Evolutionary conservation across 1,140 invertebrate genomes (phyloP), one percentile per base, ranked within the genome.

Genomic region (Cyphomyrmex costatus): DNA sequence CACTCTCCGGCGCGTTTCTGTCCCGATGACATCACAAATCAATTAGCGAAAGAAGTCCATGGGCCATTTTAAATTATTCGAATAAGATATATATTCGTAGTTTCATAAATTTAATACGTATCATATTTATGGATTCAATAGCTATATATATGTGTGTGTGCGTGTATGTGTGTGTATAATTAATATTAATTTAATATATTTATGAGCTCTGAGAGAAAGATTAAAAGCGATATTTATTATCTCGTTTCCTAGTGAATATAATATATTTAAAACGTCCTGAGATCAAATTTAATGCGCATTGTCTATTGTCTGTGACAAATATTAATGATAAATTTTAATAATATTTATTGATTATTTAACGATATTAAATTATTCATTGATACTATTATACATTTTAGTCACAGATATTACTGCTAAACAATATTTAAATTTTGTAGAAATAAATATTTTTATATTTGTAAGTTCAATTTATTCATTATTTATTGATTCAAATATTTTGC

Each of bases 321-420:
- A 74, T 56, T 33, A 73, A 83, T 27, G 24, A 82, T 82, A 60
- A 73, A 73, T 82, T 73, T 71, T 49, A 60, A 82, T 58, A n/a
- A 82, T 71, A 82, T 71, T 66, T 68, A 79, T 79, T 21, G 61
- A 68, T 53, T 10, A 80, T 68, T 71, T n/a, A 33, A 5, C 16
- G 19, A 27, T 58, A 71, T 71, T 42, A 16, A 82, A 82, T 82
- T 24, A 36, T 2, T 16, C 33, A 60, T 71, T 58, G 21, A 10
- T 46, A 21, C 19, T 19, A n/a, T 42, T 30, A 53, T 56, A 6
- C 56, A 42, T 30, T 46, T 12, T 51, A 61, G 14, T 30, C 19
- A 68, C 30, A 58, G 60, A 58, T 24, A 82, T 46, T 73, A 33
- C 49, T 24, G 16, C 51, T 53, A n/a, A 66, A 71, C 10, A 24